Evolutionary conservation across 2,113 vertebrate genomes (phyloP), one percentile per base, ranked within the genome.

Genomic region (Narcine bancroftii): DNA sequence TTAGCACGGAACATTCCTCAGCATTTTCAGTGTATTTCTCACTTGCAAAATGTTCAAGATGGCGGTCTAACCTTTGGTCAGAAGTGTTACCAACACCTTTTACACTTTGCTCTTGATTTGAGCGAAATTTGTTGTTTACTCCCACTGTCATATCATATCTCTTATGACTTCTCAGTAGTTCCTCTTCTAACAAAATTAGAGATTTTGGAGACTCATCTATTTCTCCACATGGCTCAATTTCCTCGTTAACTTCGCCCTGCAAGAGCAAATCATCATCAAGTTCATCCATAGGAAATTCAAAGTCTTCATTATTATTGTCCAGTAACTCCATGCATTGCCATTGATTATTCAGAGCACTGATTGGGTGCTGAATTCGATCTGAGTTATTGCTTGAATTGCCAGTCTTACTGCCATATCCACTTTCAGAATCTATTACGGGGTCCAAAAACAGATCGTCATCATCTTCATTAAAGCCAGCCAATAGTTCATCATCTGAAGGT

Each of bases 401-500:
- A 93, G 89, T 95, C 94, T 93, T 94, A 26, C 95, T 97, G 92
- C 93, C 94, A 85, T 96, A 97, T 75, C 96, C 96, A 0, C 97
- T 97, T 94, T 97, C 97, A 92, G 71, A 79, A 75, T 93, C 92
- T 15, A 77, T 85, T 6, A 63, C 71, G 9, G 93, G 93, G 33
- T 95, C 94, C 92, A 94, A 94, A 93, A 91, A 3, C 93, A 94
- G 92, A n/a, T n/a, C n/a, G 73, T 95, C 96, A 76, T 95, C 95
- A 92, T 94, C 96, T 93, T 95, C 96, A 93, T 96, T 95, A 92
- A 99, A 94, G 95, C 96, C 96, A 93, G 97, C 98, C 94, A 99
- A 94, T 83, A 99, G 94, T 93, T 98, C 97, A 94, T 96, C 96
- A 94, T 98, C 97, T 26, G 97, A 97, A 29, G 96, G 95, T 42